These are phyloP conservation scores for Enteromius anoplus DNA, from an alignment of 2,797 vertebrate species.

Conservation along the genomic window DNA sequence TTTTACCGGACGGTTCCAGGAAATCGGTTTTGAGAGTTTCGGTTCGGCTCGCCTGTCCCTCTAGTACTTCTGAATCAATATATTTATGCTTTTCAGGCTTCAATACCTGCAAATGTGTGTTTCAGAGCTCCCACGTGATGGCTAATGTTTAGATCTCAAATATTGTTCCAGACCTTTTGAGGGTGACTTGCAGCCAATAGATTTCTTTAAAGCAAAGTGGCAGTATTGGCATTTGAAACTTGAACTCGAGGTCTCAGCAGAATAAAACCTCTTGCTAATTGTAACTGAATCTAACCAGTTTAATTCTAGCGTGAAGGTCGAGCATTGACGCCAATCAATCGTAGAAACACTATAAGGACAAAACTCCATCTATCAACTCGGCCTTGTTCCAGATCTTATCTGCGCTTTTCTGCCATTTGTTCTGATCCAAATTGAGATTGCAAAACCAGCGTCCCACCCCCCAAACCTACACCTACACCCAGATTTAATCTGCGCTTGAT, in stretches of 20 bases:
- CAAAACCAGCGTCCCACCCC: slow-evolving; percentile 4
- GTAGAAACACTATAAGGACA: slow-evolving; percentile 57
- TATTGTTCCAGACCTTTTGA: slow-evolving; percentile 15
- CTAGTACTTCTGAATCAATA: slow-evolving; percentile 68
- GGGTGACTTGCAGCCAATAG: slow-evolving; percentile 48
- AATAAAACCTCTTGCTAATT: slow-evolving; percentile 81
- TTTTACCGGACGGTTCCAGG: slow-evolving; percentile 31
- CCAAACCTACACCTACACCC: not conserved
- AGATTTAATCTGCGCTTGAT: slow-evolving; percentile 45
- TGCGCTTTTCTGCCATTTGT: slow-evolving; percentile 33
- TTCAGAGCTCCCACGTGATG: slow-evolving; percentile 21
- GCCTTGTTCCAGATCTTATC: slow-evolving; percentile 42
- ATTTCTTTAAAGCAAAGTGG: slow-evolving; percentile 52
- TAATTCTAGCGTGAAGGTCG: slow-evolving; percentile 79
- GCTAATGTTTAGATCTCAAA: slow-evolving; percentile 12
- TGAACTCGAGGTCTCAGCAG: slow-evolving; percentile 71
- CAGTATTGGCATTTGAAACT: slow-evolving; percentile 70
- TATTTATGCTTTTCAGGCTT: slow-evolving; percentile 62
- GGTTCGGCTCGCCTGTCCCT: slow-evolving; percentile 54
- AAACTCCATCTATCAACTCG: slow-evolving; percentile 70
- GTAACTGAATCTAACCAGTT: slow-evolving; percentile 80
- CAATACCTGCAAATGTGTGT: slow-evolving; percentile 45
- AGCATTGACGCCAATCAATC: slow-evolving; percentile 72
- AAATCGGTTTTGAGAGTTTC: slow-evolving; percentile 49
- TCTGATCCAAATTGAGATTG: slow-evolving; percentile 17